Conservation (phyloP, 2,797 vertebrate genomes). For the Poeciliopsis paucimaculata region DNA sequence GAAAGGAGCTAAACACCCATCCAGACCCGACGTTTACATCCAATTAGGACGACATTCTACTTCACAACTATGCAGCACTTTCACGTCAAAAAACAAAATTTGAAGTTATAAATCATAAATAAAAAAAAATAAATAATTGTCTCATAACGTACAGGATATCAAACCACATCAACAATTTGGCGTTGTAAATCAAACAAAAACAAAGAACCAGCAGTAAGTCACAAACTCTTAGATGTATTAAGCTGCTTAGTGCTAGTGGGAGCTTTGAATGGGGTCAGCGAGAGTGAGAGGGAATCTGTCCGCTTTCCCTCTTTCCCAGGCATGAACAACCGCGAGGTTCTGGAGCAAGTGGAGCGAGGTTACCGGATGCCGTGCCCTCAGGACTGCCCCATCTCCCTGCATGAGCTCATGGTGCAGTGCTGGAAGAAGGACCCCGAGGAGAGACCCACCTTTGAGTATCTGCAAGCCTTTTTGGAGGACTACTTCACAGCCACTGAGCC, state of each 20-base stretch:
- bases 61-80: neutral
- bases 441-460: constrained; percentile 97
- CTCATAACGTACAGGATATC: neutral
- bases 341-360: constrained; percentile 98
- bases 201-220: neutral
- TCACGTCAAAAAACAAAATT: neutral
- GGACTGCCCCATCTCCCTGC: constrained; percentile 97
- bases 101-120: neutral
- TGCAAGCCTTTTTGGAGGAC: constrained; percentile 99
- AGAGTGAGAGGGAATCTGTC: neutral
- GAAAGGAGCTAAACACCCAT: too few relatives aligned
- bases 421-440: constrained; percentile 99
- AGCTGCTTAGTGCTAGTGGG: neutral
- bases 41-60: neutral
- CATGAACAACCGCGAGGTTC: constrained; percentile 99
- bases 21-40: too few relatives aligned
- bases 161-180: neutral
- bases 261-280: neutral
- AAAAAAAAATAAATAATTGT: neutral
- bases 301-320: constrained; percentile 72
- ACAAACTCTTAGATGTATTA: neutral
- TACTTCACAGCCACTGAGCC: constrained; percentile 99
- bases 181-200: neutral
- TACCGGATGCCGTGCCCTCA: constrained; percentile 98
- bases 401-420: constrained; percentile 99